phyloP scores from a whole-genome alignment of 1,140 invertebrate species.

The Chymomyza costata region DNA sequence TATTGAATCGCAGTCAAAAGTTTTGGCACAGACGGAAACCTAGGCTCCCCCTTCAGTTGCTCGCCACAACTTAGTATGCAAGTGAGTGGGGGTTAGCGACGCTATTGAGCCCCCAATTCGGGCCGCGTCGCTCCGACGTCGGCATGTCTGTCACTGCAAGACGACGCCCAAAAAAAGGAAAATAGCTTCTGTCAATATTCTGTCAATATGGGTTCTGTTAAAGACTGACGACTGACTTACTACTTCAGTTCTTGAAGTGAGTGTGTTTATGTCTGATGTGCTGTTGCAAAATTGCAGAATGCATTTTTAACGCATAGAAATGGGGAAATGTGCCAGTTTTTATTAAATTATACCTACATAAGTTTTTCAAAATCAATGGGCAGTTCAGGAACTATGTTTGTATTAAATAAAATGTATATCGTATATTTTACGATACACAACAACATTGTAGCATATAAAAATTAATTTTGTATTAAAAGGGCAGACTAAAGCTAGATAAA shows the following conservation, averaged over 20 bases:
- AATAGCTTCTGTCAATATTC: slow-evolving; percentile 74
- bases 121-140: slow-evolving; percentile 20
- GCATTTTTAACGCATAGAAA: too few species aligned
- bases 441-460: too few species aligned
- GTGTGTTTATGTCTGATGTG: slow-evolving; percentile 3
- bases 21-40: slow-evolving; percentile 69
- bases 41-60: slow-evolving; percentile 28
- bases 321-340: too few species aligned
- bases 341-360: too few species aligned
- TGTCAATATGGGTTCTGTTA: slow-evolving; percentile 72
- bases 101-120: background rate
- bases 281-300: too few species aligned
- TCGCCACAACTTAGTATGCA: slow-evolving; percentile 51
- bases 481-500: too few species aligned
- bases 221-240: too few species aligned
- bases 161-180: slow-evolving; percentile 55
- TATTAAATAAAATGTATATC: too few species aligned
- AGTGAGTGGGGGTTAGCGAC: slow-evolving; percentile 15
- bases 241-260: slow-evolving; percentile 7
- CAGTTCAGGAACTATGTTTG: too few species aligned
- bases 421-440: too few species aligned
- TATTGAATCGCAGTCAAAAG: slow-evolving; percentile 71
- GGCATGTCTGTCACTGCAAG: slow-evolving; percentile 48
- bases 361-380: too few species aligned
- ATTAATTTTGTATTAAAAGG: too few species aligned